Evolutionary conservation across 2,888 invertebrate species (phyloP).

Genomic region (Calliscelio sp.): DNA sequence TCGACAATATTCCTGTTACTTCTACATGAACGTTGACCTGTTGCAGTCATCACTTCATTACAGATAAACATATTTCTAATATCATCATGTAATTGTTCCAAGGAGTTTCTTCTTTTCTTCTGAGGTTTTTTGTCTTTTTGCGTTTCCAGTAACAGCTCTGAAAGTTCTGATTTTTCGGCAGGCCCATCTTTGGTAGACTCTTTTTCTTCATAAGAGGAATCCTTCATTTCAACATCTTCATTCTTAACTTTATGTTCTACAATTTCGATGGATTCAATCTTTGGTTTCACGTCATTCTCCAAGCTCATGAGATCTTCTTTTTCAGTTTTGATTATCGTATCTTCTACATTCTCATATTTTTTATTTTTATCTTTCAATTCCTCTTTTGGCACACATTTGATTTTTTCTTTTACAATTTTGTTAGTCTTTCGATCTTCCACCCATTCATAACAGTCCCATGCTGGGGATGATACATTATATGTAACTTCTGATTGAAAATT

Average conservation of each 20-base stretch:
- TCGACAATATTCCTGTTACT: constrained; percentile 86
- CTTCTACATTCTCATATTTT: constrained; percentile 30
- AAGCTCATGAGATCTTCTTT: too few species aligned
- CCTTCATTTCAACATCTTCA: neutral
- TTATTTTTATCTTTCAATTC: constrained; percentile 18
- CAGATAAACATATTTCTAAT: constrained; percentile 90
- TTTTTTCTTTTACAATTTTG: too few species aligned
- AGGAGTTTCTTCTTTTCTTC: constrained; percentile 86
- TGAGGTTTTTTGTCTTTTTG: constrained; percentile 22
- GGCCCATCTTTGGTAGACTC: constrained; percentile 45
- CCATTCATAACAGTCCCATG: too few species aligned
- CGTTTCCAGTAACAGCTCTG: constrained; percentile 85
- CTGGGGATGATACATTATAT: too few species aligned
- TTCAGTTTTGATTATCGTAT: neutral
- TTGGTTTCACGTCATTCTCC: neutral
- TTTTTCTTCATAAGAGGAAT: neutral
- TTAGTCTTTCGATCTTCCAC: too few species aligned
- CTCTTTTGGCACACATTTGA: too few species aligned
- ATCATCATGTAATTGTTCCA: constrained; percentile 90
- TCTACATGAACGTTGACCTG: constrained; percentile 89
- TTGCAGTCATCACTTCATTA: constrained; percentile 88
- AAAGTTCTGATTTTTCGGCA: constrained; percentile 65
- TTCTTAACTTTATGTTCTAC: neutral
- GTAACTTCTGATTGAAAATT: too few species aligned
- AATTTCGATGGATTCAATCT: neutral